Percentiles rank a stretch among this genome's conserved stretches.
These are phyloP conservation scores for Chloroclystis v-ata DNA, from an alignment of 2,888 invertebrate species.

Conservation along the genomic window DNA sequence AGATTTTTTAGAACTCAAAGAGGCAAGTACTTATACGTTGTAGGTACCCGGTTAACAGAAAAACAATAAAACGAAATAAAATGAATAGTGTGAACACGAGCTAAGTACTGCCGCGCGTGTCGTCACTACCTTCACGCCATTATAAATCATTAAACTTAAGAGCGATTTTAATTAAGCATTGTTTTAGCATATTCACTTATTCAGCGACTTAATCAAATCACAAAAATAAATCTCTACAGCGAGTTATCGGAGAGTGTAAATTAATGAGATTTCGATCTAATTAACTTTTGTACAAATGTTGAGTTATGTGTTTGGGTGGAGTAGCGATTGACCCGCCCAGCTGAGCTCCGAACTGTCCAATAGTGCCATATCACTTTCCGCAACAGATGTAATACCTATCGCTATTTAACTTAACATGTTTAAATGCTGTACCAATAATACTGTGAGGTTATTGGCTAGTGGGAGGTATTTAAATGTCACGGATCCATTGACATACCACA, in stretches of 20 bases:
- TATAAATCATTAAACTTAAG: slow-evolving; percentile 48
- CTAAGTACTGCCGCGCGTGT: slow-evolving; percentile 29
- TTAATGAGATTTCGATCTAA: slow-evolving; percentile 17
- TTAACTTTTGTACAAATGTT: slow-evolving; percentile 8
- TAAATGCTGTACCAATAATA: background rate
- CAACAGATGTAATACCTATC: background rate
- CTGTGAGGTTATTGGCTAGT: background rate
- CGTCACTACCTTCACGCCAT: slow-evolving; percentile 39
- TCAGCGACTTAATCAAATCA: slow-evolving; percentile 10
- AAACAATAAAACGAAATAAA: too few species aligned
- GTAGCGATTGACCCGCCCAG: too few species aligned
- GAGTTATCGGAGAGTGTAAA: slow-evolving; percentile 8
- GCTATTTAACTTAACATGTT: background rate
- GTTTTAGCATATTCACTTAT: slow-evolving; percentile 38
- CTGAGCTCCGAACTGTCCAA: too few species aligned
- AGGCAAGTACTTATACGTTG: too few species aligned
- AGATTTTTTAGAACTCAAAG: too few species aligned
- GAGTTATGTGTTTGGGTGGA: background rate
- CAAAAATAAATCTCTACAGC: slow-evolving; percentile 15
- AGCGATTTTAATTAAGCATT: slow-evolving; percentile 59
- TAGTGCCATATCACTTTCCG: background rate
- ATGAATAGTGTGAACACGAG: too few species aligned
- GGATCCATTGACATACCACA: too few species aligned
- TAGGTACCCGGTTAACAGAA: too few species aligned
- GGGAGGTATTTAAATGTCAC: background rate